Percentiles rank a stretch among this genome's conserved stretches.
Evolutionary conservation across 2,888 invertebrate genomes (phyloP).

Genomic region (Plemyria rubiginata): DNA sequence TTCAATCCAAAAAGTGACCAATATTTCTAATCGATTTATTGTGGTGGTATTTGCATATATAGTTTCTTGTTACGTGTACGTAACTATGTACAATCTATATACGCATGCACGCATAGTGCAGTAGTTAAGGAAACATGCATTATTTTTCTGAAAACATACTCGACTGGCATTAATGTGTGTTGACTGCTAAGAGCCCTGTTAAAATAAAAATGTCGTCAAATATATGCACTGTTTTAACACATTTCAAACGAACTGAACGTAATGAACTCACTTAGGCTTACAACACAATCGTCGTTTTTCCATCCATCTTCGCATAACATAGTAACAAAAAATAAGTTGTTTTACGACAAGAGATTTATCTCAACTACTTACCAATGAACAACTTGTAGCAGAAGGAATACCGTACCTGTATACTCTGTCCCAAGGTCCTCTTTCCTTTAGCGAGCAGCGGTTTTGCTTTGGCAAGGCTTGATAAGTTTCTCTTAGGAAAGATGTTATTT

Average conservation of each 20-base stretch:
- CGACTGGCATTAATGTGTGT: constrained; percentile 85
- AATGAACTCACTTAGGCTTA: constrained; percentile 84
- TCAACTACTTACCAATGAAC: constrained; percentile 73
- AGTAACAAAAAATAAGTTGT: constrained; percentile 75
- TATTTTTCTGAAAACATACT: constrained; percentile 82
- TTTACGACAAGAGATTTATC: constrained; percentile 69
- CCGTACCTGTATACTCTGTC: constrained; percentile 90
- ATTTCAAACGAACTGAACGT: constrained; percentile 76
- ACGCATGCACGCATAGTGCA: constrained; percentile 80
- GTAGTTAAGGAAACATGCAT: constrained; percentile 80
- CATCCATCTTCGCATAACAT: constrained; percentile 83
- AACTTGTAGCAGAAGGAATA: constrained; percentile 49
- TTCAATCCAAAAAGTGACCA: constrained; percentile 58
- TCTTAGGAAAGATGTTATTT: constrained; percentile 98
- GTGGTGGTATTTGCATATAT: constrained; percentile 62
- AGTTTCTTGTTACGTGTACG: constrained; percentile 64
- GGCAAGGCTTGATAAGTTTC: constrained; percentile 97
- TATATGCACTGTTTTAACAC: constrained; percentile 74
- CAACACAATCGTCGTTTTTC: constrained; percentile 83
- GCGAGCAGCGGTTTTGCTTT: constrained; percentile 88
- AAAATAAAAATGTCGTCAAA: constrained; percentile 82
- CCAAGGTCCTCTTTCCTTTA: constrained; percentile 93
- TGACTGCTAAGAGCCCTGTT: constrained; percentile 85
- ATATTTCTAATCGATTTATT: constrained; percentile 57
- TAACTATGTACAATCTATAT: constrained; percentile 73